A percentile compares a stretch with the other conserved stretches of the same genome.
These are phyloP conservation scores for Enteromius thamalakanensis DNA, from an alignment of 2,797 vertebrate species.

Conservation along the genomic window DNA sequence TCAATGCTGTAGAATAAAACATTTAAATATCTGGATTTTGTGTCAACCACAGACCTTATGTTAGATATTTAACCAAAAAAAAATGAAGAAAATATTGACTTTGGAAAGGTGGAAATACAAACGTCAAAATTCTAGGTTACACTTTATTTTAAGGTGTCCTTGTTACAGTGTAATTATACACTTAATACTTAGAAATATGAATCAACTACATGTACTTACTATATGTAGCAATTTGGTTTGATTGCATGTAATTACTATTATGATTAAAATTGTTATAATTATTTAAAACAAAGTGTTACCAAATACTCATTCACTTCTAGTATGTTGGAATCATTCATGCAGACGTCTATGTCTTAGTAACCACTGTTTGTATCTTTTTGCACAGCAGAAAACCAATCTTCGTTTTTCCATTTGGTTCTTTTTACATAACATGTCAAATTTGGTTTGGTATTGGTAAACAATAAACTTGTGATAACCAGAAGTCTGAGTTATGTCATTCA, in stretches of 20 bases:
- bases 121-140: too few species aligned
- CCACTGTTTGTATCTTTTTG: neutral
- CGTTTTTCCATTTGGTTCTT: neutral
- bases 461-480: neutral
- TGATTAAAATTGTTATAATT: too few species aligned
- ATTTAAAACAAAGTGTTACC: too few species aligned
- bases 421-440: neutral
- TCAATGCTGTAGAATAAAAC: neutral
- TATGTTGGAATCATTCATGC: neutral
- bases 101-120: neutral
- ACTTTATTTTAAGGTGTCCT: too few species aligned
- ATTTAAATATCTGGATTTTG: neutral
- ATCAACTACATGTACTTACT: too few species aligned
- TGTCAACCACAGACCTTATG: neutral
- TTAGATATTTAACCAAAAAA: neutral
- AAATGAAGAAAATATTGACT: neutral
- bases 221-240: too few species aligned
- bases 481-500: neutral
- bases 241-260: too few species aligned
- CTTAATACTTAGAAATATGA: too few species aligned
- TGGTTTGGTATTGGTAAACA: neutral
- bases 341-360: neutral
- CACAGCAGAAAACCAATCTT: neutral
- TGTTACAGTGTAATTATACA: too few species aligned
- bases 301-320: too few species aligned